Evolutionary conservation across 2,888 invertebrate species (phyloP), one percentile per base, ranked within the genome.

Genomic region (Caenorhabditis afra): DNA sequence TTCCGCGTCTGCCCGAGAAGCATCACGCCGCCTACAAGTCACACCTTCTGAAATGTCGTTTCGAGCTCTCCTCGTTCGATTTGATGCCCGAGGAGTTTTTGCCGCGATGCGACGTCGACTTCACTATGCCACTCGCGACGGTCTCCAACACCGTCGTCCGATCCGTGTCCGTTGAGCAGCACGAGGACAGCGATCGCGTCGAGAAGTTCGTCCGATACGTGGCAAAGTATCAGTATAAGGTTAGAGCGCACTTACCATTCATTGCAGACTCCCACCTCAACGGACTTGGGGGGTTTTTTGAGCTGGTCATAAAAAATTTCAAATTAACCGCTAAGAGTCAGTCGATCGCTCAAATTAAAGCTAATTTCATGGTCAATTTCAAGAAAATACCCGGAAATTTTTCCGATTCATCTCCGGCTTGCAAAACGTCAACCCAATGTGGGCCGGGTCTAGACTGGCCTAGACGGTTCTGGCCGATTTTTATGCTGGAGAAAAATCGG

Each of bases 1-100:
- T 99, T 93, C 95, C 96, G 10, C 93, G 97, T 64, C 93, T 99
- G 88, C 99, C 99, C 67, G 98, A 98, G 91, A 96, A 98, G 92
- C 97, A 98, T 84, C 97, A 99, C 93, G 98, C 97, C 66, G 98
- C 99, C 22, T 99, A 99, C 92, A 98, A 98, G 81, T 96, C 95
- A 20, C 98, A 99, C 92, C 94, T 96, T 91, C 93, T 99, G 92
- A 95, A 84, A 85, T 89, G 71, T 64, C 88, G 95, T 80, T 94
- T 99, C 93, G 95, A 96, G 80, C 93, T 99, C 84, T 97, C 97
- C 22, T 96, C 96, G 57, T 99, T 95, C 92, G 99, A 99, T 92
- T 95, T 97, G 92, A 94, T 98, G 90, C 99, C 99, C 29, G 96
- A 95, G 83, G 94, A 95, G 91, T 93, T 97, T 91, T 94, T 96